Base-by-base conservation (phyloP, 2,113 vertebrate genomes). In the Brachypteracias leptosomus region DNA sequence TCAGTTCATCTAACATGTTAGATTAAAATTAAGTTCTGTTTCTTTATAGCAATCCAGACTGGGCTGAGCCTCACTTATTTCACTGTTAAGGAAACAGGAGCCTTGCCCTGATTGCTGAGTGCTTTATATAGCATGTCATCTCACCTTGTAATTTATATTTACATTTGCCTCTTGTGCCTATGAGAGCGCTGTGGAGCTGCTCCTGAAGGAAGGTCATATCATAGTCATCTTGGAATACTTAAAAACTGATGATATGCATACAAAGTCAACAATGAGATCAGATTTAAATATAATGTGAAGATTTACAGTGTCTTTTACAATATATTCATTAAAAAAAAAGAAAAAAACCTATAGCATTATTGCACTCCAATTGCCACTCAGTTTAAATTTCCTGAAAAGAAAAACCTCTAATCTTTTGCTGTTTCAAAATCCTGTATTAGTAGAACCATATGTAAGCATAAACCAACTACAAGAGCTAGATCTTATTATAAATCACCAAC, bases 121-220 rank as follows among this genome's bases (percentile, higher is more conserved):
- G 51, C 93, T 96, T 94, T 68, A 63, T 80, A 47, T 24, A 76
- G 38, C 17, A 7, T 19, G 5, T n/a, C 72, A 79, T 51, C 57
- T 88, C 68, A 16, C 54, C 22, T 29, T 82, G 72, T 4, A 46
- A 19, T 38, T 73, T 36, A 67, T 26, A 38, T 75, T 93, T 94
- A 78, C 42, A 74, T 75, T 84, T 76, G 71, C 73, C 75, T 73
- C 31, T 52, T 40, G 63, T 57, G 62, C 46, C 49, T 52, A 5
- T 1, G 54, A 94, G 74, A 49, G 25, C 17, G 16, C 77, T 38
- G 40, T 13, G 66, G 35, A 87, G 66, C 85, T 82, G 73, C n/a
- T 93, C 89, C 75, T 90, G 65, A 95, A 90, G 92, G 66, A 86
- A 95, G 76, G 79, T 73, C 87, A 54, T 28, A 20, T 75, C 21